Evolutionary conservation across 1,140 invertebrate genomes (phyloP), one percentile per base, ranked within the genome.

Genomic region (Saxidomus purpurata): DNA sequence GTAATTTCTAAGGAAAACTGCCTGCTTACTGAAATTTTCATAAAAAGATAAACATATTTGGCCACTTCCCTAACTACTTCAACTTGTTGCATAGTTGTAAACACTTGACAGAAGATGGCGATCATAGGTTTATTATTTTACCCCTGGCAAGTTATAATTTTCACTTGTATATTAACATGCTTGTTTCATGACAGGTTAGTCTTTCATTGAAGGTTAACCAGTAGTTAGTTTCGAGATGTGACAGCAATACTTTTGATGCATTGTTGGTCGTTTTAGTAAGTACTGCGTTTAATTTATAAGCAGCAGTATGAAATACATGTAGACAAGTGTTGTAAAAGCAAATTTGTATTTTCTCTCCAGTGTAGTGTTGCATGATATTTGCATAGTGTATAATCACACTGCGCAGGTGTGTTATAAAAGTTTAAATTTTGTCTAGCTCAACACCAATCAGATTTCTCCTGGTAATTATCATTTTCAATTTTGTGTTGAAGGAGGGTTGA

Each of bases 61-160:
- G 67, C 38, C 38, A 40, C 67, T 71, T 71, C 67, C 67, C 67
- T 38, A 71, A 38, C 67, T 71, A 38, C 67, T 71, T 67, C 25
- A n/a, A 11, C 55, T 61, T 67, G 61, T 31, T 67, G 19, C 61
- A 38, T 71, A n/a, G 25, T 82, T 22, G 52, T 82, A 82, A 82
- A 82, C 49, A 61, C 59, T 59, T 63, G 49, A 63, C 79, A 61
- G 49, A 63, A 82, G 76, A 79, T 79, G 17, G 43, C 49, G n/a
- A 82, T 89, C 87, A 89, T 38, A 71, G 49, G 28, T 89, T 40
- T 69, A 71, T 31, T 80, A 87, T 80, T 59, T 80, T 52, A 79
- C 52, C 86, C 43, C 28, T 80, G 80, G 80, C 80, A 82, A 80
- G 34, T 80, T 49, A 47, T 55, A 22, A 55, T 25, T 43, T 52